Percentiles rank a stretch among this genome's conserved stretches.
phyloP scores from a whole-genome alignment of 2,888 invertebrate species.

The Catocala nupta region DNA sequence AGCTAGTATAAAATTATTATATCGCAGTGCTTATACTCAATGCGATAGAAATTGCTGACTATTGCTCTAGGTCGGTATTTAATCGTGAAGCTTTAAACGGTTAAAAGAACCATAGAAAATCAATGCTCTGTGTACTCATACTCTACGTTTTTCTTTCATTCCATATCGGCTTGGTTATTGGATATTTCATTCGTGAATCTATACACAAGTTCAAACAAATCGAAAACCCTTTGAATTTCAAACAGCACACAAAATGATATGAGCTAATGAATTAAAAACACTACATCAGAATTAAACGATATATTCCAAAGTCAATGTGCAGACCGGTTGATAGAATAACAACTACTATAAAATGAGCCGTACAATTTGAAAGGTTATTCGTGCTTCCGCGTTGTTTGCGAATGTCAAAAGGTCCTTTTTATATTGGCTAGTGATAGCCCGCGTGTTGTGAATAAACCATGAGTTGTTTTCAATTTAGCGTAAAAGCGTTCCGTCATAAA shows the following conservation, averaged over 20 bases:
- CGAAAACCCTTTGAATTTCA: constrained; percentile 21
- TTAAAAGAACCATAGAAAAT: constrained; percentile 13
- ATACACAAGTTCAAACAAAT: constrained; percentile 18
- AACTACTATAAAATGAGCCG: constrained; percentile 58
- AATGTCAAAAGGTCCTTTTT: constrained; percentile 66
- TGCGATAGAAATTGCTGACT: neutral
- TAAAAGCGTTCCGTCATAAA: constrained; percentile 85
- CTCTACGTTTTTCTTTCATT: constrained; percentile 12
- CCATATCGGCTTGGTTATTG: constrained; percentile 27
- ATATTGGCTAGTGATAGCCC: constrained; percentile 66
- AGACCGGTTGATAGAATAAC: constrained; percentile 55
- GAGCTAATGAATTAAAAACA: constrained; percentile 68
- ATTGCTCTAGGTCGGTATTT: neutral
- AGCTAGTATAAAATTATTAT: no score
- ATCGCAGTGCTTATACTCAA: no score
- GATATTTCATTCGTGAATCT: constrained; percentile 29
- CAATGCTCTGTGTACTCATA: constrained; percentile 14
- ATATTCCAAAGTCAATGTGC: constrained; percentile 57
- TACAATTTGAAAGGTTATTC: constrained; percentile 47
- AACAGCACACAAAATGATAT: constrained; percentile 27
- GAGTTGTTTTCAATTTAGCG: constrained; percentile 86
- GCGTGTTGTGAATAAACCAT: constrained; percentile 83
- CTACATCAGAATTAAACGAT: constrained; percentile 63
- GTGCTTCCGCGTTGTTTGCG: constrained; percentile 34
- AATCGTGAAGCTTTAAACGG: constrained; percentile 5